These are phyloP conservation scores for Crotalus viridis DNA, from an alignment of 2,113 vertebrate genomes.

Conservation along the genomic window DNA sequence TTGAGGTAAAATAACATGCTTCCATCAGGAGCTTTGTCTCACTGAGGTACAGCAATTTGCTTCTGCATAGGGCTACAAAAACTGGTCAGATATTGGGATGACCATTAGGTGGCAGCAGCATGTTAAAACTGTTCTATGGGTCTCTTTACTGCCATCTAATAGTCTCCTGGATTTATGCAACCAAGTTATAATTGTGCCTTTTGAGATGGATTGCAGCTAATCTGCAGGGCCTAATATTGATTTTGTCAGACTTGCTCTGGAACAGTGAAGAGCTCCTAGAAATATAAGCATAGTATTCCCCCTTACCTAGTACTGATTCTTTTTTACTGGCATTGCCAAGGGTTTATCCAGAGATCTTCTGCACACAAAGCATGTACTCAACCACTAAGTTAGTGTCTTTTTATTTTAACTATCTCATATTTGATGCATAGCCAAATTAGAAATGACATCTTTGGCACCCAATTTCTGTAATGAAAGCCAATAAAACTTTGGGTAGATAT, in stretches of 20 bases:
- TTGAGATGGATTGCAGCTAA: neutral
- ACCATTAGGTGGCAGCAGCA: neutral
- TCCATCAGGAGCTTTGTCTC: neutral
- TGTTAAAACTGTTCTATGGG: neutral
- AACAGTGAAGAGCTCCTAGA: neutral
- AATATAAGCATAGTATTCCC: neutral
- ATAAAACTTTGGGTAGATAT: neutral
- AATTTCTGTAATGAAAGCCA: slow-evolving; percentile 24
- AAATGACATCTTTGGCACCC: neutral
- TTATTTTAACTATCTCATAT: neutral
- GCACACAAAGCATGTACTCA: neutral
- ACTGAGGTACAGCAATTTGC: neutral
- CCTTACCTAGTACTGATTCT: neutral
- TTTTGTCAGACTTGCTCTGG: neutral
- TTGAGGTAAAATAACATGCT: neutral
- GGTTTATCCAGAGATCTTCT: neutral
- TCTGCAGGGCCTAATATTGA: neutral
- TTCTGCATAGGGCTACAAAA: neutral
- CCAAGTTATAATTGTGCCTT: neutral
- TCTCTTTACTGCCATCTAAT: neutral
- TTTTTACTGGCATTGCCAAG: neutral
- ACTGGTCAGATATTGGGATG: neutral
- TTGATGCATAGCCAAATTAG: neutral
- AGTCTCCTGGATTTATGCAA: neutral
- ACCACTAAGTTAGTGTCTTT: neutral